These are phyloP conservation scores for Lasioglossum marginatum DNA, from an alignment of 2,888 invertebrate species.

Conservation along the genomic window DNA sequence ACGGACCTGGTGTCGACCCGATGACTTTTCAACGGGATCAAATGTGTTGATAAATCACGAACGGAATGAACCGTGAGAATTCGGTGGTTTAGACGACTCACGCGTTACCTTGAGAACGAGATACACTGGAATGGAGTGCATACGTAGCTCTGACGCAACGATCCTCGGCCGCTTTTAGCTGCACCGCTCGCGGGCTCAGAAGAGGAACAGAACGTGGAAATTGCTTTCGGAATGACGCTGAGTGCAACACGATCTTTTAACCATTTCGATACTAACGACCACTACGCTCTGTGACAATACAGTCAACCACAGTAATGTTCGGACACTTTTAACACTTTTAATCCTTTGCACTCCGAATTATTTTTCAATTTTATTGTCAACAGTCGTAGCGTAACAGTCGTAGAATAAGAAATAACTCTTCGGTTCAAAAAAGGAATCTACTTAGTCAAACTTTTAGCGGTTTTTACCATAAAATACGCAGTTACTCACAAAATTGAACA, in stretches of 20 bases:
- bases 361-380: no score
- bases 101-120: constrained; percentile 13
- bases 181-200: neutral
- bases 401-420: no score
- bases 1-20: neutral
- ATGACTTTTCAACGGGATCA: neutral
- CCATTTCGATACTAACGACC: neutral
- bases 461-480: no score
- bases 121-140: neutral
- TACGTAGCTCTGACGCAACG: constrained; percentile 4
- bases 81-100: neutral
- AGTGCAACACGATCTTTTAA: neutral
- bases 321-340: no score
- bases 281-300: neutral
- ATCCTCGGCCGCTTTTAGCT: constrained; percentile 9
- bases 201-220: constrained; percentile 8
- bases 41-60: constrained; percentile 26
- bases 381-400: no score
- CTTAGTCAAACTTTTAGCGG: no score
- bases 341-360: no score
- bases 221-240: neutral
- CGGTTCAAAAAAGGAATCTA: no score
- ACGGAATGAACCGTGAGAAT: constrained; percentile 12
- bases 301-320: no score
- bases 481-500: no score